Base-by-base conservation (phyloP, 2,888 invertebrate genomes). In the Hypomecis atomaria region DNA sequence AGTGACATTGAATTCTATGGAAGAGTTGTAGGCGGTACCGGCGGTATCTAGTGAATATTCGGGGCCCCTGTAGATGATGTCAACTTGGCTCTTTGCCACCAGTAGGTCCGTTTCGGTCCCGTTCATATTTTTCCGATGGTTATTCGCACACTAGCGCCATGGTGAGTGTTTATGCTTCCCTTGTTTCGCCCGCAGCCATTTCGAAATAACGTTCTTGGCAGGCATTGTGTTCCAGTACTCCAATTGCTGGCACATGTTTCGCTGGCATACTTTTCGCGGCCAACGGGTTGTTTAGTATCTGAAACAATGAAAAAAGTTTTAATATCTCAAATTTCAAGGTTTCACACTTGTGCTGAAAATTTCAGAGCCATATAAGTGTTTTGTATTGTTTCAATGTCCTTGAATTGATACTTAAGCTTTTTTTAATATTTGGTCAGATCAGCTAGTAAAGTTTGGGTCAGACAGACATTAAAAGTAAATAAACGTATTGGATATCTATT, bases 161-260 rank as follows among this genome's bases (percentile, higher is more conserved):
- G 86, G 83, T 87, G 83, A 80, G 78, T 86, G 85, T 88, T 91
- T 91, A 87, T 89, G 87, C 83, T 90, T 92, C 67, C 90, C 90
- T 82, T 89, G 91, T 82, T 87, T 91, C 70, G 85, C 87, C 80
- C 88, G 88, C 79, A 92, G 85, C 92, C 92, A 92, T 90, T 90
- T 90, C 73, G 85, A 89, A 81, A 92, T 92, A 85, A 91, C 84
- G 77, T 89, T 92, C 82, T 89, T 91, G 89, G 90, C 89, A 82
- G 86, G 89, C 88, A 88, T 91, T 86, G 85, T 87, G 77, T 88
- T 87, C 80, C 78, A 81, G 78, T 81, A 86, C 82, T 85, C 80
- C 79, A 78, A 78, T 86, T 83, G 85, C 81, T 82, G 85, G 84
- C 82, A 81, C 91, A 91, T 92, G 75, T 82, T 89, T 81, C 70